Conservation (phyloP, 2,113 vertebrate genomes). For the Todiramphus saurophagus region DNA sequence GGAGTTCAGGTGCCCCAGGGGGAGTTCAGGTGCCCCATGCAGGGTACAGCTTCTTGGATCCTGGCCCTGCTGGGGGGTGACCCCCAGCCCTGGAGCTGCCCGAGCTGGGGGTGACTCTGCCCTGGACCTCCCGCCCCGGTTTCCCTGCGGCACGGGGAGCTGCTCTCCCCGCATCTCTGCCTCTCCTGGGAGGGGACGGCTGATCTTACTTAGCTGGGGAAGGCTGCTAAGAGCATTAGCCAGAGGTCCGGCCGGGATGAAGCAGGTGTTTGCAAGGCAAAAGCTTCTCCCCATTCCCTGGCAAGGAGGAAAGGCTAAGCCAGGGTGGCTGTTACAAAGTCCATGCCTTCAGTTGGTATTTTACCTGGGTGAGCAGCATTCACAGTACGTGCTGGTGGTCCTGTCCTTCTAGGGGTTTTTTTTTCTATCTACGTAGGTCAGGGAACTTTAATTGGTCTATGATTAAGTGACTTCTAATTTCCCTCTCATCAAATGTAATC, state of each 20-base stretch:
- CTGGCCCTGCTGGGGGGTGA: fast-evolving
- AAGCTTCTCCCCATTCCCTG: not conserved
- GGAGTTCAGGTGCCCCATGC: fast-evolving
- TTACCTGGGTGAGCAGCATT: not conserved
- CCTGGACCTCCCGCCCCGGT: not conserved
- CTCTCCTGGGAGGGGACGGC: not conserved
- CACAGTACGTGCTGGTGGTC: not conserved
- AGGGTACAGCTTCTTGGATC: not conserved
- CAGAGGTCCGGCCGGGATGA: not conserved
- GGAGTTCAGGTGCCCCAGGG: too few species aligned
- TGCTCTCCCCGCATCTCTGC: not conserved
- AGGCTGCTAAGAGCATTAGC: constrained; percentile 50
- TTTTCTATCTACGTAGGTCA: not conserved
- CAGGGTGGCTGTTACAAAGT: not conserved
- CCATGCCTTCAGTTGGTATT: fast-evolving
- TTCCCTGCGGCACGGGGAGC: not conserved
- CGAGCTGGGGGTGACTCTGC: not conserved
- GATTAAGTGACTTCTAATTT: constrained; percentile 57
- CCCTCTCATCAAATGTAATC: constrained; percentile 35
- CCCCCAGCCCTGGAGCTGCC: not conserved
- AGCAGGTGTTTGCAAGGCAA: not conserved
- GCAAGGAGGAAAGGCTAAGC: not conserved
- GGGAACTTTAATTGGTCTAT: constrained; percentile 26
- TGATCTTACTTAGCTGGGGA: not conserved
- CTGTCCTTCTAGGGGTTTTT: not conserved